These are phyloP conservation scores for Podarcis muralis DNA, from an alignment of 2,113 vertebrate genomes.

Conservation along the genomic window DNA sequence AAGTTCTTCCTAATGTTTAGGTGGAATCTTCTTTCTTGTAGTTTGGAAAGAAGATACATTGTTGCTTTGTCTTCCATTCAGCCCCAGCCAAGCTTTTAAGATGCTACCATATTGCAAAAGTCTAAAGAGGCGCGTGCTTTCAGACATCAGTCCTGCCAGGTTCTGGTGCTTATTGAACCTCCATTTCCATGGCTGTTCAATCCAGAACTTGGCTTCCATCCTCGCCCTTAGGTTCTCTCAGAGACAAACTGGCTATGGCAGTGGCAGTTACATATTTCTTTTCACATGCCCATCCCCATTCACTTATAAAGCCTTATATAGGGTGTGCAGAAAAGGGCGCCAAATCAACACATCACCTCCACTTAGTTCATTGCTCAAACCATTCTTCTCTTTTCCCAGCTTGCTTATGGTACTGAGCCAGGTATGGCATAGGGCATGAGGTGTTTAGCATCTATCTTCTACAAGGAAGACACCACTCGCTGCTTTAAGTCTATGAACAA, in stretches of 20 bases:
- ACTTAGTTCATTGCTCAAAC: neutral
- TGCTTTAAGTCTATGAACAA: neutral
- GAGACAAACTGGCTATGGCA: neutral
- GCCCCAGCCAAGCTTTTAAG: neutral
- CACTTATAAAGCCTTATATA: neutral
- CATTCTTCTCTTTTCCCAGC: neutral
- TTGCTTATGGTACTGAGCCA: neutral
- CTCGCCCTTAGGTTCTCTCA: neutral
- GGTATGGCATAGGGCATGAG: too few relatives aligned
- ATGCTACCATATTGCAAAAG: neutral
- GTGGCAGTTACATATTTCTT: neutral
- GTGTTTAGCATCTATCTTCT: too few relatives aligned
- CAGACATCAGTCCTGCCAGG: neutral
- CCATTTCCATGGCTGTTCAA: neutral
- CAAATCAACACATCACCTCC: neutral
- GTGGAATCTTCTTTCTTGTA: too few relatives aligned
- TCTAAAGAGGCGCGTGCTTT: neutral
- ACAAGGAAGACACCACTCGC: neutral
- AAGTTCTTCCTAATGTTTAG: too few relatives aligned
- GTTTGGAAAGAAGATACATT: too few relatives aligned
- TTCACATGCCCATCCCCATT: neutral
- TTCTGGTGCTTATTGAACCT: neutral
- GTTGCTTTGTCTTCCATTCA: neutral
- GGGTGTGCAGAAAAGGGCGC: neutral
- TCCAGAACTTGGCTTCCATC: neutral